Conservation (phyloP, 2,113 vertebrate species). For the Psephotus haematonotus region DNA sequence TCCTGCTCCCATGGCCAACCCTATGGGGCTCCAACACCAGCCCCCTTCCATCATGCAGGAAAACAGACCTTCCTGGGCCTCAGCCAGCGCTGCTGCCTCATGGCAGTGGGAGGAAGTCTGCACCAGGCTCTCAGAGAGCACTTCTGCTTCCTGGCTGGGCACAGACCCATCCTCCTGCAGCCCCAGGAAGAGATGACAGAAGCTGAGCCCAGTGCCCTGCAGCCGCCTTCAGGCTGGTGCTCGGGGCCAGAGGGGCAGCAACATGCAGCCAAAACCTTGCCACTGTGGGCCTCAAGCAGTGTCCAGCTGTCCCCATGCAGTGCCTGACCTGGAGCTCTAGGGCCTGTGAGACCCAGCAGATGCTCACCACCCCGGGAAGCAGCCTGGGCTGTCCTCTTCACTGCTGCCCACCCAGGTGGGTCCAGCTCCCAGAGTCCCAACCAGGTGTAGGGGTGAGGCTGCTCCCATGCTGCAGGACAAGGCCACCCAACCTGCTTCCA, state of each 20-base stretch:
- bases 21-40: background rate
- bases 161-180: background rate
- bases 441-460: background rate
- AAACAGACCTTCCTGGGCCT: background rate
- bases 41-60: background rate
- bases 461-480: rapidly evolving
- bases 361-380: rapidly evolving
- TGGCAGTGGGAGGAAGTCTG: background rate
- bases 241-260: rapidly evolving
- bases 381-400: rapidly evolving
- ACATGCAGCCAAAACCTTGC: background rate
- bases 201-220: background rate
- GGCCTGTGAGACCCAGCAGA: background rate
- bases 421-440: background rate
- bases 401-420: rapidly evolving
- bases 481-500: rapidly evolving
- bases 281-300: rapidly evolving
- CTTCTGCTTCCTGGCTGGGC: background rate
- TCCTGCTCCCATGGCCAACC: rapidly evolving
- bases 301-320: too few relatives aligned
- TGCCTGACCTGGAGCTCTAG: background rate
- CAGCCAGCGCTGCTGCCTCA: rapidly evolving
- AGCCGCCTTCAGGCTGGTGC: background rate
- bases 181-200: background rate
- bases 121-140: background rate